Percentiles rank a stretch among this genome's conserved stretches.
Conservation (phyloP, 2,113 vertebrate genomes). For the Lanius collurio region DNA sequence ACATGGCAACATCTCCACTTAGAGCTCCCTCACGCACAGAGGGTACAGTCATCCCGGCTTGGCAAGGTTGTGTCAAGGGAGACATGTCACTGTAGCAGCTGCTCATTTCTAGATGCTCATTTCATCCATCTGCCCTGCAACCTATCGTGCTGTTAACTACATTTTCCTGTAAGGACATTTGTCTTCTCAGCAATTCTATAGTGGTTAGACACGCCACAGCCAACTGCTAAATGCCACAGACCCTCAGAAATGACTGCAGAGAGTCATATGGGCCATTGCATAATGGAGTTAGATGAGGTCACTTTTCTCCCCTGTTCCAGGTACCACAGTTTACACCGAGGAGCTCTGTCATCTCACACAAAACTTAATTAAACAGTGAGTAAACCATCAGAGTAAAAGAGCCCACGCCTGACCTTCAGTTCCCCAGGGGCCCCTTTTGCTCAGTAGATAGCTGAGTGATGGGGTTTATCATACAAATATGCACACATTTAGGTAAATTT, state of each 20-base stretch:
- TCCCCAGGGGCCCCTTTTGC: neutral
- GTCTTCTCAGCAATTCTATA: neutral
- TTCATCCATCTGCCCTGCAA: conserved; percentile 15
- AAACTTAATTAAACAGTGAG: neutral
- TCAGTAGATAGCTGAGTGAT: neutral
- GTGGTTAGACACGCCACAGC: neutral
- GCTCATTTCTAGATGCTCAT: conserved; percentile 15
- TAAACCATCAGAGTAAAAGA: neutral
- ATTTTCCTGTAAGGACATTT: conserved; percentile 28
- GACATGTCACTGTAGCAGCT: neutral
- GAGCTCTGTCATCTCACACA: neutral
- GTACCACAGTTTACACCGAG: neutral
- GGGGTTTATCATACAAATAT: neutral
- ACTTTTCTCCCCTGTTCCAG: neutral
- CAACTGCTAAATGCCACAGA: conserved; percentile 14
- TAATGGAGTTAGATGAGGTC: conserved; percentile 24
- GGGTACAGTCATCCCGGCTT: neutral
- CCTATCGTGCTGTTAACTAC: neutral
- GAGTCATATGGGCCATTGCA: neutral
- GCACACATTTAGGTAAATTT: neutral
- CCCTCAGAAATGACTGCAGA: neutral
- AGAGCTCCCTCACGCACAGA: neutral
- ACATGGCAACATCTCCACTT: neutral
- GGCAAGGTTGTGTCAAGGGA: neutral
- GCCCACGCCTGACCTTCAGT: neutral